phyloP scores from a whole-genome alignment of 2,113 vertebrate species.

The Rhinichthys klamathensis region DNA sequence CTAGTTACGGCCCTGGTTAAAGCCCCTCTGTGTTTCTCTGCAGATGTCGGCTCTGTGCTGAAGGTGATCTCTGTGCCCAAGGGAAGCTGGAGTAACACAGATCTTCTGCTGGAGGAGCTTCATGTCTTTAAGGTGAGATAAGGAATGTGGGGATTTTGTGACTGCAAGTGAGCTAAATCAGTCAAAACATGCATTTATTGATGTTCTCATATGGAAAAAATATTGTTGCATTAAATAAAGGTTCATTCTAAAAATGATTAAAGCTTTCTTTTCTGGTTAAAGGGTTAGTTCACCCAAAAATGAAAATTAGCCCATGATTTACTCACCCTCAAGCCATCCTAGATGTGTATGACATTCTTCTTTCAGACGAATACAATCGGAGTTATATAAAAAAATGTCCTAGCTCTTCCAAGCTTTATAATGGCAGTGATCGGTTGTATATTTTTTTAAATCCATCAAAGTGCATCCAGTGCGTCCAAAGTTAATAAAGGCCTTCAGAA shows the following conservation, averaged over 20 bases:
- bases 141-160: not conserved
- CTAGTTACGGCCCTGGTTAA: not conserved
- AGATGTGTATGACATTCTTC: too few species aligned
- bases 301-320: too few species aligned
- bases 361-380: too few species aligned
- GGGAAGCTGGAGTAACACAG: constrained; percentile 83
- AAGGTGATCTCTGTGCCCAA: constrained; percentile 94
- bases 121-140: constrained; percentile 90
- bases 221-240: not conserved
- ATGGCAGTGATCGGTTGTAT: too few species aligned
- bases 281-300: too few species aligned
- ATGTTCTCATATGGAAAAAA: not conserved
- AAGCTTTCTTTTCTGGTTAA: too few species aligned
- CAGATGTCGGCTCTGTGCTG: constrained; percentile 89
- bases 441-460: too few species aligned
- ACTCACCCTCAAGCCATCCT: too few species aligned
- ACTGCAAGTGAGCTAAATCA: not conserved
- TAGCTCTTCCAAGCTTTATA: too few species aligned
- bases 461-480: too few species aligned
- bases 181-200: not conserved
- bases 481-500: too few species aligned
- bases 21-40: constrained; percentile 14
- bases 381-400: too few species aligned
- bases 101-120: constrained; percentile 92
- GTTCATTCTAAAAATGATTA: not conserved